Percentiles rank a stretch among this genome's conserved stretches.
Evolutionary conservation across 2,113 vertebrate genomes (phyloP).

Genomic region (Phaetusa simplex): DNA sequence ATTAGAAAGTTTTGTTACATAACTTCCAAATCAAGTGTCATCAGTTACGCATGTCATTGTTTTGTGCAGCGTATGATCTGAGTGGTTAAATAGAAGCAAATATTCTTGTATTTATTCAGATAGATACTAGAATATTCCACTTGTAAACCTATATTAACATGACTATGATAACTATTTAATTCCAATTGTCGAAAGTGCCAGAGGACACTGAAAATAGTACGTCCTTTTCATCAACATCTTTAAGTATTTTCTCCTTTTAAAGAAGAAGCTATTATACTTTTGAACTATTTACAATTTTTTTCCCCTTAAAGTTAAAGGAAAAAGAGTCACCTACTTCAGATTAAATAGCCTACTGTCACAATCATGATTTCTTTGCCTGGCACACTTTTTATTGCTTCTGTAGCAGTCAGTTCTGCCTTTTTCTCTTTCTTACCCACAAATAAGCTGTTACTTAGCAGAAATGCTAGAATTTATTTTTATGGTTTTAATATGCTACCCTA

Average conservation of each 20-base stretch:
- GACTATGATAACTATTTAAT: background rate
- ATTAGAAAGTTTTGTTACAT: background rate
- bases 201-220: background rate
- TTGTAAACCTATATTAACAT: background rate
- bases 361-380: background rate
- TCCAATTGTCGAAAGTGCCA: background rate
- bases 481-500: background rate
- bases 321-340: background rate
- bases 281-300: background rate
- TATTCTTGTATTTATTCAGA: background rate
- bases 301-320: background rate
- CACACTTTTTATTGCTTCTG: background rate
- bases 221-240: background rate
- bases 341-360: background rate
- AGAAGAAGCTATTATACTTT: background rate
- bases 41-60: background rate
- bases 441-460: background rate
- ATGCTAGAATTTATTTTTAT: background rate
- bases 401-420: background rate
- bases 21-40: background rate
- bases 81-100: background rate
- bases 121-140: background rate
- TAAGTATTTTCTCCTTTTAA: background rate
- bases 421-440: background rate
- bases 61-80: background rate